Percentiles rank a stretch among this genome's conserved stretches.
These are phyloP conservation scores for Lagodon rhomboides DNA, from an alignment of 2,797 vertebrate species.

Conservation along the genomic window DNA sequence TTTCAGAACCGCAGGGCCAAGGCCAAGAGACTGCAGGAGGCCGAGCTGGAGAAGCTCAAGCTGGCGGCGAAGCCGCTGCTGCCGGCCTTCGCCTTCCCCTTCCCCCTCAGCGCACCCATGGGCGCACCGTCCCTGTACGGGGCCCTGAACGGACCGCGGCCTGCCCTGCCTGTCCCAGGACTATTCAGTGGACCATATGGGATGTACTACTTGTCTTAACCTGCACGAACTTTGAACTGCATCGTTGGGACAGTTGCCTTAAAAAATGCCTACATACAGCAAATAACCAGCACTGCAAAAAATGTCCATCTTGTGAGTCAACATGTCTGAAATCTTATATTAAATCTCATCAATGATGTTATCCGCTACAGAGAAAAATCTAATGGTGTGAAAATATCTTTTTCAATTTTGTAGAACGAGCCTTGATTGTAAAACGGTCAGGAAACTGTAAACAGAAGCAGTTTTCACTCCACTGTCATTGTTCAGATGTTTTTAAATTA, in stretches of 20 bases:
- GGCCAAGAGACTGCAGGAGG: slow-evolving; percentile 90
- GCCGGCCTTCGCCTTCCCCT: slow-evolving; percentile 87
- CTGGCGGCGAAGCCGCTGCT: slow-evolving; percentile 87
- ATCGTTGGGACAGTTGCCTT: slow-evolving; percentile 40
- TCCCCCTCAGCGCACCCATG: slow-evolving; percentile 84
- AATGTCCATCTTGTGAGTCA: slow-evolving; percentile 8
- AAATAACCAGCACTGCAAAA: slow-evolving; percentile 41
- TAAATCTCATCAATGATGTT: background rate
- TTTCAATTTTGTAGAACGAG: background rate
- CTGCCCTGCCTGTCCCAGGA: slow-evolving; percentile 83
- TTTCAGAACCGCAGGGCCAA: slow-evolving; percentile 92
- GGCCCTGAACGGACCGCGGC: slow-evolving; percentile 80
- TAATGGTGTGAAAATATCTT: slow-evolving; percentile 2
- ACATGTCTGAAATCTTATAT: slow-evolving; percentile 7
- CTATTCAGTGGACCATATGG: slow-evolving; percentile 89
- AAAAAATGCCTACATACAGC: slow-evolving; percentile 33
- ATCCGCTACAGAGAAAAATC: slow-evolving; percentile 1
- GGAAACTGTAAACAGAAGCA: background rate
- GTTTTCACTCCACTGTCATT: background rate
- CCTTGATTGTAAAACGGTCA: background rate
- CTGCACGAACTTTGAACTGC: slow-evolving; percentile 39
- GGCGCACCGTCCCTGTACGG: slow-evolving; percentile 83
- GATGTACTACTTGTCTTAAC: slow-evolving; percentile 91
- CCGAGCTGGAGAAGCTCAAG: slow-evolving; percentile 89
- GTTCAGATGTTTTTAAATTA: background rate